Base-by-base conservation (phyloP, 2,888 invertebrate species). In the Buathra laborator region DNA sequence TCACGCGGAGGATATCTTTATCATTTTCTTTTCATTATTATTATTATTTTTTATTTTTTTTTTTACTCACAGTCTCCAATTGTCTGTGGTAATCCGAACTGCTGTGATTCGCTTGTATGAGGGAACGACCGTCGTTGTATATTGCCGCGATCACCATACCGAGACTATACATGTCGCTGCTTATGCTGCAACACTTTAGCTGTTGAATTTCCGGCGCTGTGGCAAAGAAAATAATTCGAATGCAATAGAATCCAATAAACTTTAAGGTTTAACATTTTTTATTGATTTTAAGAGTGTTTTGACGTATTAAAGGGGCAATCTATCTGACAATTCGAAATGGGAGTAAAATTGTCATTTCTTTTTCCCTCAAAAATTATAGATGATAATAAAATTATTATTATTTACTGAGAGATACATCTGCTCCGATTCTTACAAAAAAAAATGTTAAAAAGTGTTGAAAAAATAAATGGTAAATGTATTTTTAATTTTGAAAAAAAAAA, bases 151-250 rank as follows among this genome's bases (percentile, higher is more conserved):
- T 97, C 76, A 99, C 97, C 96, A 99, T 97, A 19, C 99, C 99
- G 88, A 99, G 95, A 0, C 99, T 98, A 94, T 97, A 99, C 97
- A 99, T 99, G 94, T 99, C 99, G 89, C 98, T 98, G 64, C 97
- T 95, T 76, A 97, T 97, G 92, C 97, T 98, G 94, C 97, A 97
- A 70, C 96, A 95, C 37, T 97, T 97, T 89, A 96, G 96, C 37
- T 96, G 95, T 94, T 99, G 99, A 62, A 97, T 96, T 95, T 99
- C 99, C 0, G 99, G 99, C 75, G 99, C 99, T 97, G 95, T 90
- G 94, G 56, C 1, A 44, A 74, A 14, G n/a, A 51, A 66, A 16
- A 32, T 46, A 46, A 37, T 32, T 75, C 16, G n/a, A 56, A 59
- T 12, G 10, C 43, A 53, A 67, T 24, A 24, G 24, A 24, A 24